Evolutionary conservation across 2,113 vertebrate species (phyloP), one percentile per base, ranked within the genome.

Genomic region (Murina feae): DNA sequence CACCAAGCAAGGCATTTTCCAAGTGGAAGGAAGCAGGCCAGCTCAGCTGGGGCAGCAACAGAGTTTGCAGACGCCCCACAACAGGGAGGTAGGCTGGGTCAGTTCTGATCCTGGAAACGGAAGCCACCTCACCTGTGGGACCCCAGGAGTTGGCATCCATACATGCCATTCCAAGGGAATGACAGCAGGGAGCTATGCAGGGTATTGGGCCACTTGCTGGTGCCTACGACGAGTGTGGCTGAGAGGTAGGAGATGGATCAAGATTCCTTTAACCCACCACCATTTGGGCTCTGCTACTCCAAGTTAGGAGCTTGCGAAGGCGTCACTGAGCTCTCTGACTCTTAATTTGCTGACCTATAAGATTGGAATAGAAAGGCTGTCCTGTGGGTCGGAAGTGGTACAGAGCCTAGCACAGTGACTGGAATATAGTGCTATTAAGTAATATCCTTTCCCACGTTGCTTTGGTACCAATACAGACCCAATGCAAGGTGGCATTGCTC

Each of bases 31-130:
- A 90, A 91, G 80, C 71, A 32, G 68, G 18, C 37, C 47, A 87
- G 89, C 13, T 47, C 11, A n/a, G 8, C 18, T 42, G 0, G 72
- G 21, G 12, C 42, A 60, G 82, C 37, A 16, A 8, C 78, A 96
- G 86, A n/a, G 51, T n/a, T 11, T 17, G 13, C 16, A 65, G 74
- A 28, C 8, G 3, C 30, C 21, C 18, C 8, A 13, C 21, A 17
- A 2, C 9, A 0, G 1, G 68, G 20, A 42, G 35, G 12, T 0
- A 1, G 51, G n/a, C 20, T 16, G 12, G 42, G 30, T 30, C 20
- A 21, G n/a, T 11, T 13, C 47, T 20, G 37, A n/a, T n/a, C n/a
- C 63, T 32, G 17, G 75, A 30, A 10, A 32, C 0, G 2, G 60
- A n/a, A 30, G 16, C 20, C 30, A 21, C 25, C 25, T 68, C 23